Base-by-base conservation (phyloP, 2,888 invertebrate genomes). In the Drosophila diplacantha region DNA sequence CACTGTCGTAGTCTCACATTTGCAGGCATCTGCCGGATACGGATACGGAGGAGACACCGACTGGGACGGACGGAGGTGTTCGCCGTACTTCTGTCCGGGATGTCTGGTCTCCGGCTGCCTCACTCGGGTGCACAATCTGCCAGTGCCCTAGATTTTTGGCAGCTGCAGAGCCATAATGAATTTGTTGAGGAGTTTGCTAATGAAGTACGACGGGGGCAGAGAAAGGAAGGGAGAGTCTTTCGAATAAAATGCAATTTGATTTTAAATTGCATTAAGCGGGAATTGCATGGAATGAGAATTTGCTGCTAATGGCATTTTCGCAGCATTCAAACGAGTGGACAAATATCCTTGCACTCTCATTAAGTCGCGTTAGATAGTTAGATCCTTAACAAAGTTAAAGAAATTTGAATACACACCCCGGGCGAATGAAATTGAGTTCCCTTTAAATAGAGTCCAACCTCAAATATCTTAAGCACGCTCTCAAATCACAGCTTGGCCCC, bases 171-270 rank as follows among this genome's bases (percentile, higher is more conserved):
- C 66, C 49, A 74, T 76, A 78, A 78, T 76, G 81, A 78, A 78
- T 78, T 78, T 73, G 73, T 81, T 80, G 63, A 74, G 82, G 63
- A 73, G 81, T 69, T 75, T 77, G 83, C 81, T 78, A 78, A 78
- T 78, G 77, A 82, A 78, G 77, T 78, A 67, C 62, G 41, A 51
- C 41, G 29, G 20, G 35, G 29, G n/a, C 2, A 9, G 26, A 7
- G 16, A 26, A 16, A 11, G 41, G n/a, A 12, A 26, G 41, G 2
- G 6, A 22, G 51, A 22, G 52, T 31, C 73, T 64, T 65, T 70
- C 61, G 69, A 79, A 77, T 79, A 74, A 79, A 77, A 74, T 69
- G 83, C 71, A 78, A 78, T 78, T 82, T 69, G 58, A 67, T 66
- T 80, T 74, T 46, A 80, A 77, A 79, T 77, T 81, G 72, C 76